Evolutionary conservation across 1,140 invertebrate species (phyloP), one percentile per base, ranked within the genome.

Genomic region (Drosophila nikananu): DNA sequence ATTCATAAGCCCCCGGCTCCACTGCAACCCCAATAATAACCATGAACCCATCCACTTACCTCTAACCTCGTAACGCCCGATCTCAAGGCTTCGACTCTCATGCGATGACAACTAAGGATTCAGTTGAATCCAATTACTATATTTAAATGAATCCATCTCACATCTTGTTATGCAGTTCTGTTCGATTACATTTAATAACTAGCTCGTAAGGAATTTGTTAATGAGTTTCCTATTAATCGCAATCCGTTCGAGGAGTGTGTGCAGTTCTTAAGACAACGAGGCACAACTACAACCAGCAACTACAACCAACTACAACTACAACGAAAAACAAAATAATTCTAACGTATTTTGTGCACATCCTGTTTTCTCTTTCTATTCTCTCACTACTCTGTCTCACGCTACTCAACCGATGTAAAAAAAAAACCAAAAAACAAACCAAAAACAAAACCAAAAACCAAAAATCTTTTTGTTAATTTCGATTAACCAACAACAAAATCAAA

Each of bases 281-380:
- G 78, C 70, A 60, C 54, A 46, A 71, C 70, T 66, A 63, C 67
- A 72, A 73, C 71, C 54, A 60, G 58, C 51, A 77, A 59, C 46
- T 68, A 78, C 39, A 57, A 75, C 49, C 46, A 72, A 74, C 70
- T 41, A 90, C 75, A 90, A 82, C 58, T 63, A 75, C 67, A 86
- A 87, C 46, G 35, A 59, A 66, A 89, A 89, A 84, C 84, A 87
- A 91, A 91, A 91, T 84, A 92, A 92, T 92, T 92, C 91, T 92
- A 92, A 92, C 91, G 86, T 92, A 92, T 92, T 90, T 90, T 92
- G 91, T 92, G 91, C 91, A 92, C 91, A 92, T 92, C 87, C 83
- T 92, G 83, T 92, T 92, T 92, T 86, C 71, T 92, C 77, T 89
- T 91, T 92, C 83, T 92, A 77, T 92, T 89, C 86, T 92, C 86